Evolutionary conservation across 2,888 invertebrate species (phyloP).

Genomic region (Microchrysa polita): DNA sequence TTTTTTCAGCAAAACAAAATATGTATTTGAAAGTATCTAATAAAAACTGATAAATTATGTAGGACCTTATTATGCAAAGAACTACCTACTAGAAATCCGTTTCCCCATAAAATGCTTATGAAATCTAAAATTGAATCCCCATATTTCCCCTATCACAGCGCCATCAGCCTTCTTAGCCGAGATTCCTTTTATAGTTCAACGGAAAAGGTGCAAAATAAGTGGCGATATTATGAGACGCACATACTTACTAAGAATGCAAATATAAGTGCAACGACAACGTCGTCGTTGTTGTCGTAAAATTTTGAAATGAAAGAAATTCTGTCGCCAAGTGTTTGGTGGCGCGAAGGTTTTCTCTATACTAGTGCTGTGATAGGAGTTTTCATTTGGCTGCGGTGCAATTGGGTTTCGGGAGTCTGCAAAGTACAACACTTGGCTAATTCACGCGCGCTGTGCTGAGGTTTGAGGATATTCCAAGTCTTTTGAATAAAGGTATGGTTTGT

Average conservation of each 20-base stretch:
- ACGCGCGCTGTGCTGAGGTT: neutral
- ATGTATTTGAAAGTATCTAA: no score
- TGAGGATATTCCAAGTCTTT: neutral
- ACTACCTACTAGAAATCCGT: no score
- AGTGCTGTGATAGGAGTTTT: neutral
- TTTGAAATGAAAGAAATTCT: conserved; percentile 20
- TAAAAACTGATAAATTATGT: no score
- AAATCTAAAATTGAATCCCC: no score
- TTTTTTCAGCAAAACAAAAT: no score
- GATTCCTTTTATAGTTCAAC: conserved; percentile 12
- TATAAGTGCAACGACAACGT: neutral
- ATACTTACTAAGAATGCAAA: conserved; percentile 29
- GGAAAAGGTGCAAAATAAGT: conserved; percentile 33
- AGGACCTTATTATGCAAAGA: no score
- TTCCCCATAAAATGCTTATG: no score
- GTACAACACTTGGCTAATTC: neutral
- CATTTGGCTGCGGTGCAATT: neutral
- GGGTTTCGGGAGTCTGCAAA: conserved; percentile 1
- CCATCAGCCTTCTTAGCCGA: neutral
- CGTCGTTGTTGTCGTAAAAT: neutral
- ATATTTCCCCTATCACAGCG: neutral
- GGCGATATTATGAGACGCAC: conserved; percentile 11
- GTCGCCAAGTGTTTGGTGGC: conserved; percentile 1
- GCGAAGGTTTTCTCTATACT: neutral
- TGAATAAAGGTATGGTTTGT: neutral